A percentile compares a stretch with the other conserved stretches of the same genome.
phyloP scores from a whole-genome alignment of 1,140 invertebrate species.

The Chironomus striatipennis region DNA sequence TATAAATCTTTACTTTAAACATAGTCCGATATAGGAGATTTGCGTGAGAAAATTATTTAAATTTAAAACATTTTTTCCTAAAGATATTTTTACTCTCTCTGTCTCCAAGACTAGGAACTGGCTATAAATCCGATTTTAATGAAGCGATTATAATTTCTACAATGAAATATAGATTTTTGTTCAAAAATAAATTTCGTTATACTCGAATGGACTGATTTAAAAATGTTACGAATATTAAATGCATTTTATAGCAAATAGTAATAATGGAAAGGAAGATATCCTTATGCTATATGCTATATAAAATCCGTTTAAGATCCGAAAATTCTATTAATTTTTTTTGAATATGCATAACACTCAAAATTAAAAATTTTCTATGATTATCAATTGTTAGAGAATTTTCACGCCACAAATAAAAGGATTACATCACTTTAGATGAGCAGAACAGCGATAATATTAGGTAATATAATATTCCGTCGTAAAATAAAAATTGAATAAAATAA shows the following conservation, averaged over 20 bases:
- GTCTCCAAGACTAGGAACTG: no score
- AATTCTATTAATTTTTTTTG: no score
- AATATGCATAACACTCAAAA: not conserved
- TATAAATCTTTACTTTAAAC: conserved; percentile 4
- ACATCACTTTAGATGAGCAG: not conserved
- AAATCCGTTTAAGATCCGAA: no score
- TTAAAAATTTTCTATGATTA: no score
- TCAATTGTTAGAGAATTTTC: not conserved
- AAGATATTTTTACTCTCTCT: not conserved
- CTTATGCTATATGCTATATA: no score
- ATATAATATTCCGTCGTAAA: no score
- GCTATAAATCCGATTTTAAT: conserved; percentile 21
- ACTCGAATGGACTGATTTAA: not conserved
- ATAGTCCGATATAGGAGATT: not conserved
- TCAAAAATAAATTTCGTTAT: conserved; percentile 7
- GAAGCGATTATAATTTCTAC: not conserved
- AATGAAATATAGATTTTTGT: conserved; percentile 5
- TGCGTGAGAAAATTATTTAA: conserved; percentile 24
- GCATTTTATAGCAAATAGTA: no score
- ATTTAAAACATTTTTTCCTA: no score
- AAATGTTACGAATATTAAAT: not conserved
- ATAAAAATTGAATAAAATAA: no score
- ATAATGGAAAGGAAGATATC: no score
- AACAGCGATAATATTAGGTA: not conserved
- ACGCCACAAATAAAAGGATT: conserved; percentile 8